These are phyloP conservation scores for Gallinago nigripennis DNA, from an alignment of 2,797 vertebrate genomes.

Conservation along the genomic window DNA sequence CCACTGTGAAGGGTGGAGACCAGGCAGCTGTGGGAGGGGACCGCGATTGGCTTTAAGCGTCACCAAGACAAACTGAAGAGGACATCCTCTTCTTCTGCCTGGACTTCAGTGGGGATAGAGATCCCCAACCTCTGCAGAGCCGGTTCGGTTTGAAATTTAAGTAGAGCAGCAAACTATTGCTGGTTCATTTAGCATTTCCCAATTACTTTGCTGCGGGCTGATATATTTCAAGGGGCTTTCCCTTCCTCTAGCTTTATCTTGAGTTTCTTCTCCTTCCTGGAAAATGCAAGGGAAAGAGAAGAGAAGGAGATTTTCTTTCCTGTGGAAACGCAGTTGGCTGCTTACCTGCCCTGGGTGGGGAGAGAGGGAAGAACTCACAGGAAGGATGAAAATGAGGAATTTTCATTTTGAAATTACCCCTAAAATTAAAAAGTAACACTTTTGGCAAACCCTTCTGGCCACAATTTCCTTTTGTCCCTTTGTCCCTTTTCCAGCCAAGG, in stretches of 20 bases:
- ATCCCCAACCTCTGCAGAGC: not conserved
- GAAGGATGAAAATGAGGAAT: not conserved
- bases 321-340: accelerated
- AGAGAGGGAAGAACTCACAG: not conserved
- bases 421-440: not conserved
- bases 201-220: not conserved
- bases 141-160: not conserved
- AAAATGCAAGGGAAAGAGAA: not conserved
- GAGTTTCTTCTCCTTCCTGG: not conserved
- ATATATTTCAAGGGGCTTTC: not conserved
- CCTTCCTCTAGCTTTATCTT: not conserved
- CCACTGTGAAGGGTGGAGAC: accelerated
- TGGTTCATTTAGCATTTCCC: slow-evolving; percentile 16
- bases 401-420: not conserved
- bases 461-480: not conserved
- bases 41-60: accelerated
- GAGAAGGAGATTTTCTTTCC: not conserved
- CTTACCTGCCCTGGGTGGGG: not conserved
- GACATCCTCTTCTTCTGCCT: not conserved
- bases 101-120: not conserved
- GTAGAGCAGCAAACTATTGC: not conserved
- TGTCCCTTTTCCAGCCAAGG: not conserved
- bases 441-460: not conserved
- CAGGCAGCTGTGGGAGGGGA: not conserved
- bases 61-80: not conserved